phyloP scores from a whole-genome alignment of 30 jellyfish, hydroid and myxozoan species.

The Mastigias papua region DNA sequence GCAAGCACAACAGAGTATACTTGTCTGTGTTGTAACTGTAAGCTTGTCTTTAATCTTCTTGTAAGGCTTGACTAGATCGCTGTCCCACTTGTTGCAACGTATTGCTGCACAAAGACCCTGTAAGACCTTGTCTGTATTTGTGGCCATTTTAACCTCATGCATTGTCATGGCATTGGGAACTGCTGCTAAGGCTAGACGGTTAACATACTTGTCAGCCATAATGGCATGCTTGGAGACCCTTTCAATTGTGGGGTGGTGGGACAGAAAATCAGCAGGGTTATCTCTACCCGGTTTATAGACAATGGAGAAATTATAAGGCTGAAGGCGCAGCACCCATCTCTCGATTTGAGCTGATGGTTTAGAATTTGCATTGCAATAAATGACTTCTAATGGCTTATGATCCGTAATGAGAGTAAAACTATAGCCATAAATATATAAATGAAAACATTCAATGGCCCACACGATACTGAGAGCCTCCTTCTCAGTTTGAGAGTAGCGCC shows the following conservation, averaged over 20 bases:
- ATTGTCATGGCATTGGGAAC: no score
- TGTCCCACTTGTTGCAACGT: no score
- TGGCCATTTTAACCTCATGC: no score
- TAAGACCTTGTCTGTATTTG: no score
- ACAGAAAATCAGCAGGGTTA: constrained; percentile 51
- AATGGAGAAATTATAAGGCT: constrained; percentile 16
- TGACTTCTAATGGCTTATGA: constrained; percentile 37
- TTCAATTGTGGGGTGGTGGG: constrained; percentile 29
- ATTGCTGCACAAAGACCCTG: no score
- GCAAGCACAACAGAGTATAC: no score
- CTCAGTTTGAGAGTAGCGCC: constrained; percentile 73
- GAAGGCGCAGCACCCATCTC: constrained; percentile 54
- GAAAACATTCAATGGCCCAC: constrained; percentile 52
- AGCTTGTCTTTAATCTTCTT: no score
- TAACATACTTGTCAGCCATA: constrained; percentile 18
- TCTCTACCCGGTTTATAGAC: constrained; percentile 36
- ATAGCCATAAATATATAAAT: constrained; percentile 12
- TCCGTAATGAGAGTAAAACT: constrained; percentile 37
- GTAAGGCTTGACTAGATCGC: no score
- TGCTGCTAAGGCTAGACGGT: no score
- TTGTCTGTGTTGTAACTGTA: no score
- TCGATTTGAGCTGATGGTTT: constrained; percentile 2
- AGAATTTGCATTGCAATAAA: constrained; percentile 1
- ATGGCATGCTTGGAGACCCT: not conserved
- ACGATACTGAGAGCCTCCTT: constrained; percentile 67